phyloP scores from a whole-genome alignment of 1,140 invertebrate genomes.

The Ganaspis sp. region DNA sequence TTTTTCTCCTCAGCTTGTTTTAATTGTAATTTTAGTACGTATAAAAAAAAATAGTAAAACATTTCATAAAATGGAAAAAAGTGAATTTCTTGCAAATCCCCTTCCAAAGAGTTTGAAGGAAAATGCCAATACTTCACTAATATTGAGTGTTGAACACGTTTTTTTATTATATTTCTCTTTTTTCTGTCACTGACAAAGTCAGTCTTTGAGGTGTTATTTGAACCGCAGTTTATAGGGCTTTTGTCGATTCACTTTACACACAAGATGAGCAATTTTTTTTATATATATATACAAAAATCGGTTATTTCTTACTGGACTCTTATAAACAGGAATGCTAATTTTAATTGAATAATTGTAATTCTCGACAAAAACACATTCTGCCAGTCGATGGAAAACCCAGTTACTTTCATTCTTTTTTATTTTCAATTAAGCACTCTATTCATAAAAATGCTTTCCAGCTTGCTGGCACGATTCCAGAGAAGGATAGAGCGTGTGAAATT shows the following conservation, averaged over 20 bases:
- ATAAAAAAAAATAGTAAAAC: not conserved
- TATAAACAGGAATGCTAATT: not conserved
- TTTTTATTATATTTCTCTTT: not conserved
- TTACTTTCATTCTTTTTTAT: slow-evolving; percentile 20
- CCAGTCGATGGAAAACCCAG: not conserved
- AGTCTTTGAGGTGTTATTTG: not conserved
- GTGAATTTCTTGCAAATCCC: not conserved
- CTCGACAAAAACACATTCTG: slow-evolving; percentile 15
- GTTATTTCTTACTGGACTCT: not conserved
- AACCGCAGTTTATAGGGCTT: not conserved
- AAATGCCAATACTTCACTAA: not conserved
- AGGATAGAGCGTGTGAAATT: slow-evolving; percentile 16
- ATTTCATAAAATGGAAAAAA: not conserved
- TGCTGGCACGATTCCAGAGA: slow-evolving; percentile 20
- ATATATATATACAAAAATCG: too few species aligned
- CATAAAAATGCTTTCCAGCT: slow-evolving; percentile 19
- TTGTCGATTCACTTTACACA: slow-evolving; percentile 1
- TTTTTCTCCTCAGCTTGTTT: too few species aligned
- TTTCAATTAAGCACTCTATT: slow-evolving; percentile 25
- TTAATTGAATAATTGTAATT: slow-evolving; percentile 15
- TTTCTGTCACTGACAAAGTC: not conserved
- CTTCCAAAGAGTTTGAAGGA: not conserved
- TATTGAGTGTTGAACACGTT: slow-evolving; percentile 1
- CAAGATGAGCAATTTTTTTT: slow-evolving; percentile 8
- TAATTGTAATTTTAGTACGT: too few species aligned